Conservation (phyloP, 1,140 invertebrate genomes). For the Bicyclus anynana region DNA sequence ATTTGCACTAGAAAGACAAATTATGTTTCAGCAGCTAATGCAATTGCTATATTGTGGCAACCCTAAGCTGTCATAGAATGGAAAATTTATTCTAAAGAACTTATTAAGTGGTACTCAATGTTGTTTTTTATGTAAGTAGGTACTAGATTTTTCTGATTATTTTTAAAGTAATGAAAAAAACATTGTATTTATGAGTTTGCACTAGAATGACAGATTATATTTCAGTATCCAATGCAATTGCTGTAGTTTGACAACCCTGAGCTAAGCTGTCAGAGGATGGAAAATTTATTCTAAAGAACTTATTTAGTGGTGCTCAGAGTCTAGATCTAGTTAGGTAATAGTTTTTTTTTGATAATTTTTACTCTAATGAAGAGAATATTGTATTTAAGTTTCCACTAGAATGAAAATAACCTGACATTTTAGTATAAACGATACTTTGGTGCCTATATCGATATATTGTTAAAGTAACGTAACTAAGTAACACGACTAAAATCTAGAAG, state of each 20-base stretch:
- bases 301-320: neutral
- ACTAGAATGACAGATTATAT: neutral
- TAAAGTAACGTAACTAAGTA: too few relatives aligned
- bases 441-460: too few relatives aligned
- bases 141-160: conserved; percentile 6
- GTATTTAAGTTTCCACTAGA: neutral
- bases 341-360: conserved; percentile 3
- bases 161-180: neutral
- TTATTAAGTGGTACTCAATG: neutral
- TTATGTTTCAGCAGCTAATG: neutral
- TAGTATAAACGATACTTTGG: too few relatives aligned
- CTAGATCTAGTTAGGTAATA: neutral
- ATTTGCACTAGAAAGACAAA: neutral
- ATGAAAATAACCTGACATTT: too few relatives aligned
- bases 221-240: neutral
- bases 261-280: neutral
- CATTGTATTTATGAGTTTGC: neutral
- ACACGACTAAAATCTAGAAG: too few relatives aligned
- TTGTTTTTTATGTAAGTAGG: neutral
- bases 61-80: neutral
- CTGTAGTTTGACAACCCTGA: neutral
- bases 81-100: conserved; percentile 5
- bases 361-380: neutral
- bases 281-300: conserved; percentile 5
- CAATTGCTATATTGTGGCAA: neutral